A percentile compares a stretch with the other conserved stretches of the same genome.
Conservation (phyloP, 2,113 vertebrate genomes). For the Philantomba maxwellii region DNA sequence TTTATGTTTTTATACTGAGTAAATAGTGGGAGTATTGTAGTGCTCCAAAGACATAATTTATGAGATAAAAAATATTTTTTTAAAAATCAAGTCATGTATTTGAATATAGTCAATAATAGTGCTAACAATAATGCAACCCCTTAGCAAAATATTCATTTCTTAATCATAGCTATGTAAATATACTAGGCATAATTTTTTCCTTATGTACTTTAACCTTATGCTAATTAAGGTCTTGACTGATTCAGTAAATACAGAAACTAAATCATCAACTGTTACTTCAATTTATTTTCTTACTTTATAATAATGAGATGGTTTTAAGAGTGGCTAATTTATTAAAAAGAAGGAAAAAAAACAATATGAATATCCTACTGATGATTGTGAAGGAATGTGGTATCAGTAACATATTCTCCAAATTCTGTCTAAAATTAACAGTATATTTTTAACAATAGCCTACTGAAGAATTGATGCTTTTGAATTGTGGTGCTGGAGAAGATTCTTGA, state of each 20-base stretch:
- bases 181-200: not conserved
- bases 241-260: not conserved
- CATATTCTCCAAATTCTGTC: not conserved
- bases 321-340: not conserved
- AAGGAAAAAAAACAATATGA: not conserved
- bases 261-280: not conserved
- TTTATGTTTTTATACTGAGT: not conserved
- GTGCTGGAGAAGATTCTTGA: not conserved
- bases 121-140: not conserved
- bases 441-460: not conserved
- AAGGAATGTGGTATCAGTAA: not conserved
- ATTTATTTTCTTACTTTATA: not conserved
- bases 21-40: not conserved
- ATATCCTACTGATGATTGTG: not conserved
- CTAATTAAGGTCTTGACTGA: not conserved
- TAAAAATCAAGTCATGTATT: not conserved
- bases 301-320: constrained; percentile 1
- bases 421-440: not conserved
- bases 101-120: not conserved
- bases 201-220: not conserved
- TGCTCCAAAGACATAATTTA: not conserved
- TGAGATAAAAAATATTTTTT: not conserved
- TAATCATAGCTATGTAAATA: not conserved
- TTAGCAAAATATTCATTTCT: not conserved
- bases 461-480: not conserved